These are phyloP conservation scores for Pelodiscus sinensis DNA, from an alignment of 2,113 vertebrate genomes.

Conservation along the genomic window DNA sequence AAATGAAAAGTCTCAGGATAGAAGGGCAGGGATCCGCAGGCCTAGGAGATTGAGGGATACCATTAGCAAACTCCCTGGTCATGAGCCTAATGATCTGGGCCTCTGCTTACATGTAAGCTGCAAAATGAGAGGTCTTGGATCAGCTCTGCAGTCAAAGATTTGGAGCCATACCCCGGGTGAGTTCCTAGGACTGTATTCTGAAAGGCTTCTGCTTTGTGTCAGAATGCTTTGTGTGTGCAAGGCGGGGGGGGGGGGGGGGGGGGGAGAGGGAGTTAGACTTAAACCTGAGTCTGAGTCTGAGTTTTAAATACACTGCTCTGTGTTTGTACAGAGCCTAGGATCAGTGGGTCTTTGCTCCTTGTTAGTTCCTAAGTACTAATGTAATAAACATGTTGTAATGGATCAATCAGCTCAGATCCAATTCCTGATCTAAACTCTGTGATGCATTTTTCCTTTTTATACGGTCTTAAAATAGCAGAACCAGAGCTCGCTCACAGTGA, in stretches of 20 bases:
- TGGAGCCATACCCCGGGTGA: not conserved
- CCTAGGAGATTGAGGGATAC: not conserved
- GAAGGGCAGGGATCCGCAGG: not conserved
- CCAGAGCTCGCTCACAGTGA: rapidly evolving
- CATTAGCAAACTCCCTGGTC: not conserved
- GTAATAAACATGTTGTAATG: not conserved
- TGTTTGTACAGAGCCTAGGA: not conserved
- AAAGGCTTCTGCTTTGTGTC: not conserved
- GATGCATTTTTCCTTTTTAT: not conserved
- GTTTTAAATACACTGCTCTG: not conserved
- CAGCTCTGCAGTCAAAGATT: not conserved
- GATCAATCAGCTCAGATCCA: not conserved
- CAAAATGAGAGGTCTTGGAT: not conserved
- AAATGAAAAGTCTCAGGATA: not conserved
- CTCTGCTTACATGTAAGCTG: not conserved
- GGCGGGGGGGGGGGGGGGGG: too few relatives aligned
- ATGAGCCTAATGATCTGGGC: not conserved
- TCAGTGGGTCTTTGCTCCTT: not conserved
- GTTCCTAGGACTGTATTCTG: not conserved
- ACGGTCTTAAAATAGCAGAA: not conserved
- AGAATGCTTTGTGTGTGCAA: not conserved
- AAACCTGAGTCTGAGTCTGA: not conserved
- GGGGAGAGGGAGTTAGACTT: not conserved
- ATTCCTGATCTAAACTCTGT: not conserved
- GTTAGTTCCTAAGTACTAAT: not conserved